A percentile compares a stretch with the other conserved stretches of the same genome.
These are phyloP conservation scores for Lamproptera curius DNA, from an alignment of 2,888 invertebrate species.

Conservation along the genomic window DNA sequence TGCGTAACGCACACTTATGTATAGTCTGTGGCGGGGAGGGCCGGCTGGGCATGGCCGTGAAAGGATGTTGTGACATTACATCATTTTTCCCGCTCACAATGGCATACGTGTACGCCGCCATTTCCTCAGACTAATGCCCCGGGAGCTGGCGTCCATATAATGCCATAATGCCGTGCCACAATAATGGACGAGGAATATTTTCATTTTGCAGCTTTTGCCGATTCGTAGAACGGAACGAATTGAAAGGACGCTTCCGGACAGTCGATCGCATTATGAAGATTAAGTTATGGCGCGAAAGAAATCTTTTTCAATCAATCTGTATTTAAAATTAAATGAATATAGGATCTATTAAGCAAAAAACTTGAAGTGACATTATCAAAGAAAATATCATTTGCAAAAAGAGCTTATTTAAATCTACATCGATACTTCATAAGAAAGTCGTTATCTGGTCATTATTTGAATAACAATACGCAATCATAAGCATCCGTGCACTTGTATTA, in stretches of 20 bases:
- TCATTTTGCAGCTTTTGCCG: constrained; percentile 33
- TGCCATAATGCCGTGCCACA: constrained; percentile 28
- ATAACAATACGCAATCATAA: too few species aligned
- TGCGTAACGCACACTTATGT: too few species aligned
- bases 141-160: constrained; percentile 27
- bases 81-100: constrained; percentile 72
- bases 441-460: too few species aligned
- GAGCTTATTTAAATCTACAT: too few species aligned
- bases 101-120: constrained; percentile 55
- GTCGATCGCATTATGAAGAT: too few species aligned
- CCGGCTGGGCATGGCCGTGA: constrained; percentile 64
- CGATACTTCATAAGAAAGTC: too few species aligned
- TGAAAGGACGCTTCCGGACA: constrained; percentile 2
- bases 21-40: constrained; percentile 38
- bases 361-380: too few species aligned
- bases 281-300: constrained; percentile 3
- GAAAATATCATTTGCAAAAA: too few species aligned
- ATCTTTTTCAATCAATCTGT: too few species aligned
- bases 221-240: constrained; percentile 8
- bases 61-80: constrained; percentile 75
- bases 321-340: too few species aligned
- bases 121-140: constrained; percentile 68
- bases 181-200: constrained; percentile 35
- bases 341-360: too few species aligned
- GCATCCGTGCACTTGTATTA: too few species aligned